Evolutionary conservation across 1,140 invertebrate genomes (phyloP), one percentile per base, ranked within the genome.

Genomic region (Drosophila baimaii): DNA sequence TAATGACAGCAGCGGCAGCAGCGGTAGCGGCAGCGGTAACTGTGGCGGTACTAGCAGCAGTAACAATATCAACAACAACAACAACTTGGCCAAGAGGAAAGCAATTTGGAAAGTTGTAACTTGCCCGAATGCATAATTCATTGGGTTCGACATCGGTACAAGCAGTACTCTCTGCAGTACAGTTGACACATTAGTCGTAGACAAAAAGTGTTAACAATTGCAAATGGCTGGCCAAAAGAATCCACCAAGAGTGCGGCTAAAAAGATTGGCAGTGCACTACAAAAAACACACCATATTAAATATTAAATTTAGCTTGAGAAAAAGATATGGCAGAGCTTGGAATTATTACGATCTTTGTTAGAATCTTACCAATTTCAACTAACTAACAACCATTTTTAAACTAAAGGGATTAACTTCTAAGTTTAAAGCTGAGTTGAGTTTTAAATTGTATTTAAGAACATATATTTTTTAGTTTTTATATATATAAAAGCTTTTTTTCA

Each of bases 41-140:
- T 61, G 55, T 31, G 56, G 61, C 61, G 35, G 61, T 61, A 64
- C 55, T 62, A 56, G 27, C 47, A 63, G 57, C 57, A 71, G 47
- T 43, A 70, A 63, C 57, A 71, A 59, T 43, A 70, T 62, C 56
- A 66, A 55, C 59, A 33, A 70, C 63, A 76, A 68, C 54, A 64
- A 68, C 54, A 72, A 70, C 51, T 35, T 51, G 57, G 52, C 62
- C 33, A 54, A 71, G 68, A 72, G 69, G 63, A 81, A 86, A 82
- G 69, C 77, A 88, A 89, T 89, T 88, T 88, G 77, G 84, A 89
- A 89, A 88, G 80, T 88, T 88, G 69, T 63, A 71, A 77, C 76
- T 77, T 77, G 83, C 82, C 70, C 62, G 77, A 86, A 86, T 86
- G 83, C 83, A 86, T 88, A 86, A 86, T 86, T 86, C 83, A 86